These are phyloP conservation scores for Malacoraja senta DNA, from an alignment of 2,797 vertebrate genomes.

Conservation along the genomic window DNA sequence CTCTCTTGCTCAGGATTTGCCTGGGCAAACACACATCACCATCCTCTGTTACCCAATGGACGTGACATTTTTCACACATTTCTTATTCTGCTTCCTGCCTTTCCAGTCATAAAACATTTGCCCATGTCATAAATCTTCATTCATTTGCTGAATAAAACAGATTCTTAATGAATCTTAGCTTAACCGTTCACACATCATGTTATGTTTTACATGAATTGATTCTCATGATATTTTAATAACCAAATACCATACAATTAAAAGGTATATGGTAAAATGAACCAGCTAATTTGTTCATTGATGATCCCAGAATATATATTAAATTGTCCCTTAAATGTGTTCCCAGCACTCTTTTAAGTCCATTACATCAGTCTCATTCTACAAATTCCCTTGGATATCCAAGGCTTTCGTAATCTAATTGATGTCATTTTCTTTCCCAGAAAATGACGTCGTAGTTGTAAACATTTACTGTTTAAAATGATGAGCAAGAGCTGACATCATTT, in stretches of 20 bases:
- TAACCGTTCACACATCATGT: too few relatives aligned
- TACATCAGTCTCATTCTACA: not conserved
- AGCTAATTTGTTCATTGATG: not conserved
- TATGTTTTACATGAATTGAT: not conserved
- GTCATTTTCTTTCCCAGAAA: slow-evolving; percentile 6
- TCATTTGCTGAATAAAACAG: not conserved
- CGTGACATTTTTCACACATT: slow-evolving; percentile 46
- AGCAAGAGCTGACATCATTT: not conserved
- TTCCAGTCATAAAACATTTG: not conserved
- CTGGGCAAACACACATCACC: slow-evolving; percentile 45
- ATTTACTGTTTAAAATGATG: not conserved
- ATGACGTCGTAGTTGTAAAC: not conserved
- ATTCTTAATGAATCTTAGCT: not conserved
- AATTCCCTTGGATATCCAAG: not conserved
- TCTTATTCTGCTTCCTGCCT: not conserved
- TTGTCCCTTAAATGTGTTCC: not conserved
- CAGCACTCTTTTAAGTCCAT: not conserved
- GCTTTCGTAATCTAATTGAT: not conserved
- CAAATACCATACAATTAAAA: not conserved
- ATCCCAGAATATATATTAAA: not conserved
- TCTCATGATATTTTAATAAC: not conserved
- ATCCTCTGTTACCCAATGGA: slow-evolving; percentile 45
- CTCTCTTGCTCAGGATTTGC: slow-evolving; percentile 41
- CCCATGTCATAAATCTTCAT: not conserved
- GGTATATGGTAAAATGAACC: not conserved